phyloP scores from a whole-genome alignment of 2,113 vertebrate genomes.

The Forbesichthys agassizii region DNA sequence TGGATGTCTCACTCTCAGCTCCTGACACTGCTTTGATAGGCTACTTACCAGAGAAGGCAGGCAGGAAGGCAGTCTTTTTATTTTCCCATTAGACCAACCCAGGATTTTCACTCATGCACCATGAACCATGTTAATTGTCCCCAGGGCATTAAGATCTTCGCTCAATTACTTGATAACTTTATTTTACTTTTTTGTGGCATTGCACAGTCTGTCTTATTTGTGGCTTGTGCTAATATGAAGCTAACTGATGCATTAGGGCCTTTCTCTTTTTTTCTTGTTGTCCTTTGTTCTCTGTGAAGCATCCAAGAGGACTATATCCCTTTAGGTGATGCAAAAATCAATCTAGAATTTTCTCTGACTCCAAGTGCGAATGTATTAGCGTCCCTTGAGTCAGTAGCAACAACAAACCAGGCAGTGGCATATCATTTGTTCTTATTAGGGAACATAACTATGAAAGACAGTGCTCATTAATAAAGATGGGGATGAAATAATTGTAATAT shows the following conservation, averaged over 20 bases:
- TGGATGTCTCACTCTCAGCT: constrained; percentile 50
- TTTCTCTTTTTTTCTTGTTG: neutral
- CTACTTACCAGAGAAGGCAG: constrained; percentile 48
- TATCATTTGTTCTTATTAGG: constrained; percentile 83
- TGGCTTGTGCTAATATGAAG: constrained; percentile 28
- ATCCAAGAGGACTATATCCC: constrained; percentile 48
- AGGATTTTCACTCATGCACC: constrained; percentile 69
- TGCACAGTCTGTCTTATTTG: constrained; percentile 65
- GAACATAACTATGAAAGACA: constrained; percentile 82
- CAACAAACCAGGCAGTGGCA: constrained; percentile 78
- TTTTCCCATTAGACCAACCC: constrained; percentile 65
- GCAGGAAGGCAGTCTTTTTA: constrained; percentile 54
- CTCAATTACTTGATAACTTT: constrained; percentile 72
- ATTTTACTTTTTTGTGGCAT: constrained; percentile 54
- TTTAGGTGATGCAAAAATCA: constrained; percentile 57
- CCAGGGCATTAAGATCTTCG: constrained; percentile 62
- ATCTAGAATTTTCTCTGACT: constrained; percentile 56
- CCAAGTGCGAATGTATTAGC: constrained; percentile 61
- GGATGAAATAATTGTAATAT: constrained; percentile 84
- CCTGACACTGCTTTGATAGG: constrained; percentile 57
- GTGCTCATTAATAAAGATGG: constrained; percentile 82
- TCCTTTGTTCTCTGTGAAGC: constrained; percentile 57
- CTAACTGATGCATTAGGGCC: constrained; percentile 31
- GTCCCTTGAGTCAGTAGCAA: constrained; percentile 62
- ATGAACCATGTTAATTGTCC: constrained; percentile 72